Conservation (phyloP, 1,140 invertebrate genomes). For the Drosophila kohkoa region DNA sequence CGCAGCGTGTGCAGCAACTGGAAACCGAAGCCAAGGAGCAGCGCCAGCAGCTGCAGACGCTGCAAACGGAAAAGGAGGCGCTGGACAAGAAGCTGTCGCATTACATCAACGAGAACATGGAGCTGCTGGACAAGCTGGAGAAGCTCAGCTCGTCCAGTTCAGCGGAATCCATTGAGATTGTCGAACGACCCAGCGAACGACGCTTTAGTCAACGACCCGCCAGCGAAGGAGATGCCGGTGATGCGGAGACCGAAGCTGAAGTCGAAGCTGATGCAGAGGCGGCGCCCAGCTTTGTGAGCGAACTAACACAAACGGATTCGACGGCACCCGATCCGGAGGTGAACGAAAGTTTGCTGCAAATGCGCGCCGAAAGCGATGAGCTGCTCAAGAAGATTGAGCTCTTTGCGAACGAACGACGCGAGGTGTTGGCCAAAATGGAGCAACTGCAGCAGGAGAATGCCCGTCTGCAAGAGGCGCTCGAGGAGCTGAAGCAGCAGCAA, state of each 20-base stretch:
- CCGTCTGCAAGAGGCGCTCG: constrained; percentile 81
- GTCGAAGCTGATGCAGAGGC: constrained; percentile 2
- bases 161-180: constrained; percentile 89
- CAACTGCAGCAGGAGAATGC: constrained; percentile 87
- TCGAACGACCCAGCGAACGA: constrained; percentile 87
- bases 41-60: constrained; percentile 78
- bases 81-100: constrained; percentile 87
- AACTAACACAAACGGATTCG: constrained; percentile 79
- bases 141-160: constrained; percentile 89
- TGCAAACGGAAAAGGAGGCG: constrained; percentile 86
- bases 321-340: constrained; percentile 76
- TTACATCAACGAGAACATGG: constrained; percentile 89
- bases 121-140: constrained; percentile 88
- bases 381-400: constrained; percentile 89
- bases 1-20: constrained; percentile 63
- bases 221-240: constrained; percentile 33
- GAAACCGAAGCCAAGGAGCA: constrained; percentile 87
- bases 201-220: constrained; percentile 85
- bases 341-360: constrained; percentile 86
- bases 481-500: constrained; percentile 86
- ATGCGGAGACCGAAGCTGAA: not conserved
- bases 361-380: constrained; percentile 87
- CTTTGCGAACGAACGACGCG: constrained; percentile 88
- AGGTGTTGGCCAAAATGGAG: constrained; percentile 89
- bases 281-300: constrained; percentile 67